Percentiles rank a stretch among this genome's conserved stretches.
phyloP scores from a whole-genome alignment of 1,140 invertebrate species.

The Vanessa tameamea region DNA sequence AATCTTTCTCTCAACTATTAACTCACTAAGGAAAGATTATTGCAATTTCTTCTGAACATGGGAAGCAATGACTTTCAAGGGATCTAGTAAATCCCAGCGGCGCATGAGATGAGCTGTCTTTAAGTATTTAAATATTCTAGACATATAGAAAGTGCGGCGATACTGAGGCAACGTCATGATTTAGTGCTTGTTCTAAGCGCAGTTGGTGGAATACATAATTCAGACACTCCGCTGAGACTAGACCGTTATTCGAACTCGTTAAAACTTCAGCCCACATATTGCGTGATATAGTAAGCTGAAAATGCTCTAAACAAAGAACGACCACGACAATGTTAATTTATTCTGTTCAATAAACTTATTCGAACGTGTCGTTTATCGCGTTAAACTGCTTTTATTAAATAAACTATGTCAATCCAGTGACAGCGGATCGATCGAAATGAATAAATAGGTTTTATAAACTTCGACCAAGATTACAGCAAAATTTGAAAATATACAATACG shows the following conservation, averaged over 20 bases:
- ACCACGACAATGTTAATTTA: slow-evolving; percentile 54
- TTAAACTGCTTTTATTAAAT: slow-evolving; percentile 44
- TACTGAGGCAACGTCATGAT: slow-evolving; percentile 26
- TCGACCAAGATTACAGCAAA: not conserved
- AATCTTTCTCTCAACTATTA: no score
- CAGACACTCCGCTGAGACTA: slow-evolving; percentile 44
- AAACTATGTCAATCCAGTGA: not conserved
- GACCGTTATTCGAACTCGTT: slow-evolving; percentile 54
- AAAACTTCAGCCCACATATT: slow-evolving; percentile 56
- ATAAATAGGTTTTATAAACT: not conserved
- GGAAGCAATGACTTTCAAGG: no score
- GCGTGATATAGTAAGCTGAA: slow-evolving; percentile 43
- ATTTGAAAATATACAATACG: not conserved
- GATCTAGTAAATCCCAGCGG: no score
- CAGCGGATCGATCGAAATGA: slow-evolving; percentile 1
- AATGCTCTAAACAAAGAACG: slow-evolving; percentile 46
- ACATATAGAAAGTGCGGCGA: not conserved
- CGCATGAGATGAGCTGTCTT: no score
- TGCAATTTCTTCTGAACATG: no score
- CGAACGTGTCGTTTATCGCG: slow-evolving; percentile 37
- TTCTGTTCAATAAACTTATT: slow-evolving; percentile 39
- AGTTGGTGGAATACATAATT: slow-evolving; percentile 37
- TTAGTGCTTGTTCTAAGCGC: slow-evolving; percentile 25
- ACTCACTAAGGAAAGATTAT: no score
- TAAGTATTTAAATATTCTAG: no score